A percentile compares a stretch with the other conserved stretches of the same genome.
Conservation (phyloP, 2,888 invertebrate species). For the Ophion slaviceki region DNA sequence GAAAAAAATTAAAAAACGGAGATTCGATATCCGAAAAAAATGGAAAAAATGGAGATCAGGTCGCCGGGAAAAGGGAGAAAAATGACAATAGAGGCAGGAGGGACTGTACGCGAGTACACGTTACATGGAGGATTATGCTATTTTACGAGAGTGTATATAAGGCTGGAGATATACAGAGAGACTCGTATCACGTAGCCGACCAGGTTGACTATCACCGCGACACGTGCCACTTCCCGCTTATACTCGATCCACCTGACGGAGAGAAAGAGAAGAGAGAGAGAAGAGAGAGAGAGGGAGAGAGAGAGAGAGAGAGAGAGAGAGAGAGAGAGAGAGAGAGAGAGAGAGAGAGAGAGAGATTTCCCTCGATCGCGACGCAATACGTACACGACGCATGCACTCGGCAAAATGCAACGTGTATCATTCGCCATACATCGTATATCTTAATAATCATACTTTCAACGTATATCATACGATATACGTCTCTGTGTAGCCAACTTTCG, state of each 20-base stretch:
- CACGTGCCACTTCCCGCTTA: constrained; percentile 61
- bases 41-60: neutral
- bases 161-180: neutral
- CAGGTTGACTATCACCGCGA: constrained; percentile 58
- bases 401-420: constrained; percentile 31
- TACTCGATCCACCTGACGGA: constrained; percentile 51
- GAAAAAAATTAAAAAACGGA: neutral
- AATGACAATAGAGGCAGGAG: neutral
- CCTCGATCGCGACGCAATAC: constrained; percentile 47
- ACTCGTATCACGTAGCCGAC: constrained; percentile 15
- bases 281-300: neutral
- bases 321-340: constrained; percentile 23
- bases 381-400: constrained; percentile 23
- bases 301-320: constrained; percentile 44
- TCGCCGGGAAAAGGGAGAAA: neutral
- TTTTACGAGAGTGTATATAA: neutral
- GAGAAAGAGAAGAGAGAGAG: constrained; percentile 30
- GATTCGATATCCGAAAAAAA: neutral
- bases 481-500: neutral
- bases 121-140: neutral
- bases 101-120: neutral
- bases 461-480: neutral
- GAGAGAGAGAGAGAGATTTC: constrained; percentile 57
- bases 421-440: constrained; percentile 22
- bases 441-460: constrained; percentile 11